Evolutionary conservation across 2,888 invertebrate species (phyloP), one percentile per base, ranked within the genome.

Genomic region (Agrotis puta): DNA sequence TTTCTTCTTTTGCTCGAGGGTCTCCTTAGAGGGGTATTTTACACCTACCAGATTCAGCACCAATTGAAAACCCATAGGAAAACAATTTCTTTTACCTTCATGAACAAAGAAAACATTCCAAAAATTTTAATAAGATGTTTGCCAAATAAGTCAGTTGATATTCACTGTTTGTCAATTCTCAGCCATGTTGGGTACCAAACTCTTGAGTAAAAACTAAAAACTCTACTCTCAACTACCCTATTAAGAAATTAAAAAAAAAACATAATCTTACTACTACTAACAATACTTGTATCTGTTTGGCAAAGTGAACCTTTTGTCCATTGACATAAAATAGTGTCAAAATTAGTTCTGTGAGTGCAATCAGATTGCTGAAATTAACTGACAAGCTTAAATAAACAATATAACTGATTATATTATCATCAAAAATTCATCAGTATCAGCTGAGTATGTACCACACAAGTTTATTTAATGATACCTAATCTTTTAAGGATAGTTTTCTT

Each of bases 301-400:
- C 48, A n/a, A 33, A 48, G 22, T 39, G 39, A 1, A 9, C 1
- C 2, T 39, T 39, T 39, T 39, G 39, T 11, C 39, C 39, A 1
- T 39, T 39, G 39, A 39, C 2, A 39, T 6, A 33, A 33, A 33
- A 33, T 43, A 22, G 27, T 50, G 0, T 43, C 4, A 1, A 20
- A 43, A 22, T 43, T 9, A 56, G 20, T 43, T 11, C 39, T 11
- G 33, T 33, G 7, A 33, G 33, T 11, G 11, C 11, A 39, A 2
- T 39, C 14, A 18, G 13, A 20, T 24, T 33, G 6, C 24, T 43
- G 9, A 72, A 66, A 57, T 47, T 6, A 50, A 24, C 18, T 22
- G 24, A 67, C 20, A 70, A 43, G 9, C 57, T 18, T n/a, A 57
- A 47, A 74, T 74, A 48, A 69, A 57, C 45, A 70, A 2, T 43